phyloP scores from a whole-genome alignment of 2,113 vertebrate genomes.

The Vireo altiloquus region DNA sequence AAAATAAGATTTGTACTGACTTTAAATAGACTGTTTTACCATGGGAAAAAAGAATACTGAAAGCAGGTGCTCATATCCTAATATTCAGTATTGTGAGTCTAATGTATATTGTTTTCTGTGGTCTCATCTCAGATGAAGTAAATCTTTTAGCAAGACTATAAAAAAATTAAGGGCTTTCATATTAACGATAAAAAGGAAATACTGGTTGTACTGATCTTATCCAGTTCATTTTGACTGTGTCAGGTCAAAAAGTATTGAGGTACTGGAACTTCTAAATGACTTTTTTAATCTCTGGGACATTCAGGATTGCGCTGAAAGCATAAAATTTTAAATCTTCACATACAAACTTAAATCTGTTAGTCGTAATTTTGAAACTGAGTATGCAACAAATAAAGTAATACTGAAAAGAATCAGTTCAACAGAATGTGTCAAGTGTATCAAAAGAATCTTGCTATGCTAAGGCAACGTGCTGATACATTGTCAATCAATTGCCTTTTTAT shows the following conservation, averaged over 20 bases:
- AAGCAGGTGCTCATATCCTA: constrained; percentile 4
- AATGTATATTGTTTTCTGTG: neutral
- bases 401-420: neutral
- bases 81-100: neutral
- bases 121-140: neutral
- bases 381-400: neutral
- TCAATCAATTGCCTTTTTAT: neutral
- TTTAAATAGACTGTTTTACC: neutral
- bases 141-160: neutral
- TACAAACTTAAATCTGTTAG: neutral
- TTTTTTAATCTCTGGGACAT: neutral
- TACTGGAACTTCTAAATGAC: neutral
- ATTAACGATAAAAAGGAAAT: neutral
- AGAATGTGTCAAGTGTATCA: neutral
- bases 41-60: neutral
- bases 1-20: constrained; percentile 35
- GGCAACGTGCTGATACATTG: neutral
- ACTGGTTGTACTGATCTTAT: neutral
- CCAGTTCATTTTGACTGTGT: neutral
- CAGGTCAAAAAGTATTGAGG: neutral
- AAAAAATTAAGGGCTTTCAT: neutral
- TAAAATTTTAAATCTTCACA: neutral
- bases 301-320: neutral
- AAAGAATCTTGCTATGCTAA: neutral
- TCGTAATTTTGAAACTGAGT: neutral